These are phyloP conservation scores for Lutraria rhynchaena DNA, from an alignment of 1,140 invertebrate species.

Conservation along the genomic window DNA sequence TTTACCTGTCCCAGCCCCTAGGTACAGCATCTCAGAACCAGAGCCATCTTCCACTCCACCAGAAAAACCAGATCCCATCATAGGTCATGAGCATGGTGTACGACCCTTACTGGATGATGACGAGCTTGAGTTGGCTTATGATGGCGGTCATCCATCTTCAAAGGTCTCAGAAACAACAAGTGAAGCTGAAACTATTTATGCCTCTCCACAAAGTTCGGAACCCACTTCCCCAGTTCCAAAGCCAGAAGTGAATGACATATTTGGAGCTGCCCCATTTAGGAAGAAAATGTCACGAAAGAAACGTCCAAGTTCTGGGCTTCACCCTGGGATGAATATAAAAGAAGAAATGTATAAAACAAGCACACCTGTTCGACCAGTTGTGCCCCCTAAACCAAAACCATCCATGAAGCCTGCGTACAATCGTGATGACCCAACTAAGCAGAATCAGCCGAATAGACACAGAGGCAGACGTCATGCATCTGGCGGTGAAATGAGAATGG, in stretches of 20 bases:
- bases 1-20: conserved; percentile 28
- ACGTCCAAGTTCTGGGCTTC: conserved; percentile 63
- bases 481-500: conserved; percentile 46
- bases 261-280: conserved; percentile 81
- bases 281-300: conserved; percentile 71
- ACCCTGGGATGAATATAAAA: conserved; percentile 50
- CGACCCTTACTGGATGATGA: conserved; percentile 90
- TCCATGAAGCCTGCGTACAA: conserved; percentile 16
- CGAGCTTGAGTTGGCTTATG: conserved; percentile 86
- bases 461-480: conserved; percentile 28
- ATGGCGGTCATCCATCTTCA: not conserved
- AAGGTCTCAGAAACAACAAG: conserved; percentile 13
- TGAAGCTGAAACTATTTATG: conserved; percentile 36
- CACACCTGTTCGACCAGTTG: conserved; percentile 20
- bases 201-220: conserved; percentile 1
- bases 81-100: conserved; percentile 91
- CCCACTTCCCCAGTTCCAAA: conserved; percentile 59
- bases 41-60: conserved; percentile 32
- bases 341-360: conserved; percentile 26
- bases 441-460: not conserved
- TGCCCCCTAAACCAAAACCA: conserved; percentile 49
- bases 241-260: conserved; percentile 74
- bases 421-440: conserved; percentile 27
- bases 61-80: conserved; percentile 82
- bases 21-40: conserved; percentile 18